Conservation (phyloP, 1,140 invertebrate genomes). For the Diabrotica undecimpunctata region DNA sequence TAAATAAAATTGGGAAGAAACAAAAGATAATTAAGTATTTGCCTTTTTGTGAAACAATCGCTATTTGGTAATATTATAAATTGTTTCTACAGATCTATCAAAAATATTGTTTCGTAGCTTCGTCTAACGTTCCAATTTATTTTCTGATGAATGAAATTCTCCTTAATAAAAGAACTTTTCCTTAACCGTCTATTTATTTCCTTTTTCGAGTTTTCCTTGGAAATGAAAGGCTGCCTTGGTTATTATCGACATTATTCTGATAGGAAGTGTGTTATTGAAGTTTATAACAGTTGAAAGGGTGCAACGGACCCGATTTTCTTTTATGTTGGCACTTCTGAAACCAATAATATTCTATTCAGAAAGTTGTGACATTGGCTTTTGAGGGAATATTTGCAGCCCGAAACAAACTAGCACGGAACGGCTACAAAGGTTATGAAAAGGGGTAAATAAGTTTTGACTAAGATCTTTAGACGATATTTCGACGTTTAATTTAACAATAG, state of each 20-base stretch:
- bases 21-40: too few species aligned
- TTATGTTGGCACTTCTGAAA: slow-evolving; percentile 27
- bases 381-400: slow-evolving; percentile 23
- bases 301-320: slow-evolving; percentile 28
- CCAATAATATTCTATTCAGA: slow-evolving; percentile 29
- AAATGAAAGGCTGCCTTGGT: slow-evolving; percentile 14
- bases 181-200: slow-evolving; percentile 11
- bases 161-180: slow-evolving; percentile 10
- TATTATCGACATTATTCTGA: slow-evolving; percentile 19
- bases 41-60: too few species aligned
- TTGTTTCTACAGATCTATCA: too few species aligned
- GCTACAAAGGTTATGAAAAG: too few species aligned
- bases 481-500: too few species aligned
- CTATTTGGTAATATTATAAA: too few species aligned
- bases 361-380: slow-evolving; percentile 18
- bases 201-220: slow-evolving; percentile 8
- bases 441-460: too few species aligned
- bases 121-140: slow-evolving; percentile 10
- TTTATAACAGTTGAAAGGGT: slow-evolving; percentile 23
- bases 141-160: slow-evolving; percentile 10
- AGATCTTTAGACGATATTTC: too few species aligned
- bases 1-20: too few species aligned
- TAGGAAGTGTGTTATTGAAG: slow-evolving; percentile 18
- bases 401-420: neutral
- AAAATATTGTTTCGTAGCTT: too few species aligned